Percentiles rank a stretch among this genome's conserved stretches.
phyloP scores from a whole-genome alignment of 2,113 vertebrate species.

The Anguilla japonica region DNA sequence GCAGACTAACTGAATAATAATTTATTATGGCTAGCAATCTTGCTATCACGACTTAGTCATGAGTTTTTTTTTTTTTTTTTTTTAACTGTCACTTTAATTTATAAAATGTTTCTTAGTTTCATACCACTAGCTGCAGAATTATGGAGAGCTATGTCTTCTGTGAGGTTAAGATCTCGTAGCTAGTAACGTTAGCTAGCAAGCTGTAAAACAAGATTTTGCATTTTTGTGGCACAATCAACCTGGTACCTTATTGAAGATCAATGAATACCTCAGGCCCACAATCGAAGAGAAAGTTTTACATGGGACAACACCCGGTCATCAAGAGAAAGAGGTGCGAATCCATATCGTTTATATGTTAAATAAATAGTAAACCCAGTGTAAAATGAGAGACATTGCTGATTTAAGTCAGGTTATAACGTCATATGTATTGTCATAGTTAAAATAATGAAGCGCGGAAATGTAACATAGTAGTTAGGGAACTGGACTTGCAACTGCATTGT shows the following conservation, averaged over 20 bases:
- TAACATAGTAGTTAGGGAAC: no score
- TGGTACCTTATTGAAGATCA: background rate
- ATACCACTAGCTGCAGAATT: background rate
- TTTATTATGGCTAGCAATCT: no score
- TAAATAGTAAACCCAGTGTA: background rate
- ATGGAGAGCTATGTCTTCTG: background rate
- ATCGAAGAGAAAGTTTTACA: constrained; percentile 63
- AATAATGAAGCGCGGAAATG: no score
- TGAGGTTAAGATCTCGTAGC: background rate
- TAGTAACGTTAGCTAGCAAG: background rate
- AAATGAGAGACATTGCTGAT: background rate
- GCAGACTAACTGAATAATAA: no score
- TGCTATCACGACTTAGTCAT: background rate
- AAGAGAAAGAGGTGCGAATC: constrained; percentile 59
- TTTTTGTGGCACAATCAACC: background rate
- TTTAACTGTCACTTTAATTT: background rate
- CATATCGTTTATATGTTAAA: background rate
- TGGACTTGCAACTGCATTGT: no score
- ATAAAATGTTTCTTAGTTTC: background rate
- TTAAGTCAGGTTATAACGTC: background rate
- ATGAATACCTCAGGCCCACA: constrained; percentile 31
- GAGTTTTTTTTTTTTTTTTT: background rate
- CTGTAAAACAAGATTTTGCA: background rate
- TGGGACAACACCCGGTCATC: constrained; percentile 68
- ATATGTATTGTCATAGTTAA: no score